Evolutionary conservation across 2,888 invertebrate species (phyloP).

Genomic region (Fragum whitleyi): DNA sequence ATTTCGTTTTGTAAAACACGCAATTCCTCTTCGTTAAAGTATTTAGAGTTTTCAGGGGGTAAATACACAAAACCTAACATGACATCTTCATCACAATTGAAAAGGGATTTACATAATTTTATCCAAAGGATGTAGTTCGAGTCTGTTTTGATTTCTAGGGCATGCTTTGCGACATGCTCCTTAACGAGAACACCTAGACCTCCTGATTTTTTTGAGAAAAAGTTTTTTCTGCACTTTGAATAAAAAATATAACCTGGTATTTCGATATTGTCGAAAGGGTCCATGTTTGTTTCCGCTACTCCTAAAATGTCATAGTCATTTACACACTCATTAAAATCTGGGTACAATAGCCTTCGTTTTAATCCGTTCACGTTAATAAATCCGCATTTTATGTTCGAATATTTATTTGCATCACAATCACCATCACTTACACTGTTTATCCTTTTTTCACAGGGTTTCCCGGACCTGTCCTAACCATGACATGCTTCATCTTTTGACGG

Average conservation of each 20-base stretch:
- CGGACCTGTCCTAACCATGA: too few species aligned
- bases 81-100: neutral
- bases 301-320: neutral
- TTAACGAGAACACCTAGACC: neutral
- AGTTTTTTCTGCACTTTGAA: neutral
- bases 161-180: neutral
- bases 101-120: neutral
- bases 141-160: neutral
- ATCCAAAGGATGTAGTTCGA: neutral
- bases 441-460: too few species aligned
- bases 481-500: too few species aligned
- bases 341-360: neutral
- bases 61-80: constrained; percentile 23
- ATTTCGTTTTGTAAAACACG: constrained; percentile 27
- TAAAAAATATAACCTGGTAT: neutral
- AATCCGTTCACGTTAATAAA: neutral
- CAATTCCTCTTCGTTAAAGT: constrained; percentile 13
- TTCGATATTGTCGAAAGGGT: neutral
- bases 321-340: neutral
- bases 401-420: too few species aligned
- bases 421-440: too few species aligned
- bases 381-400: neutral
- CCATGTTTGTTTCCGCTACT: neutral
- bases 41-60: constrained; percentile 28
- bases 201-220: neutral